These are phyloP conservation scores for Lycaena phlaeas DNA, from an alignment of 2,888 invertebrate genomes.

Conservation along the genomic window DNA sequence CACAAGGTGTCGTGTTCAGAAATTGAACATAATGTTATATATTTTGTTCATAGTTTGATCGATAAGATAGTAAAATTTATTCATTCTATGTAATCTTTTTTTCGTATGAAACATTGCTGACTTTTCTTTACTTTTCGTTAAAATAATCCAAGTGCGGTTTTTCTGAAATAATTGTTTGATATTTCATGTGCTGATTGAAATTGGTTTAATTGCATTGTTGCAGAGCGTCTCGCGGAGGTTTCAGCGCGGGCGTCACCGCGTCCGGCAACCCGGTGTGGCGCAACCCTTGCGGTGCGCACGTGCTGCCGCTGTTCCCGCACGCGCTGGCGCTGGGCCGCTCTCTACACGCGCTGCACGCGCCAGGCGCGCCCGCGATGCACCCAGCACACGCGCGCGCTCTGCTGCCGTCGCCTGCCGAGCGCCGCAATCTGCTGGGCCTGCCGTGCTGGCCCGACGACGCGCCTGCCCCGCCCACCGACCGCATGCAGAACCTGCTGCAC, in stretches of 20 bases:
- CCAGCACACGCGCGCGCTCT: slow-evolving; percentile 80
- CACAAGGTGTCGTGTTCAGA: too few relatives aligned
- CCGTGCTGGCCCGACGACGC: slow-evolving; percentile 59
- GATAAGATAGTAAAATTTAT: too few relatives aligned
- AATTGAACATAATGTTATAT: too few relatives aligned
- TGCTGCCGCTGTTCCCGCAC: slow-evolving; percentile 85
- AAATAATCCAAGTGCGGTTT: too few relatives aligned
- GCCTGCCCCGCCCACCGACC: slow-evolving; percentile 74
- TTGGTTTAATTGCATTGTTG: too few relatives aligned
- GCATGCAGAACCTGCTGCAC: slow-evolving; percentile 89
- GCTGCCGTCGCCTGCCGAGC: slow-evolving; percentile 82
- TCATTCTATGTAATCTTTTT: too few relatives aligned
- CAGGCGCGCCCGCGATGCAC: slow-evolving; percentile 76
- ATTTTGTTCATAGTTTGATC: too few relatives aligned
- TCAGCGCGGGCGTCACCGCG: slow-evolving; percentile 82
- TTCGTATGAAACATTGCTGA: too few relatives aligned
- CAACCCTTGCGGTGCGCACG: slow-evolving; percentile 89
- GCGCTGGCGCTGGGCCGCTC: slow-evolving; percentile 84
- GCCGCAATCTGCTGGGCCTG: slow-evolving; percentile 81
- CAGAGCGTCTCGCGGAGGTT: slow-evolving; percentile 85
- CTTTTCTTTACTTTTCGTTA: too few relatives aligned
- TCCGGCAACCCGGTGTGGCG: slow-evolving; percentile 86
- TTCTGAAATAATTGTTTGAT: too few relatives aligned
- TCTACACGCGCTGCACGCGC: slow-evolving; percentile 85
- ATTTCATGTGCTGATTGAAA: too few relatives aligned